Base-by-base conservation (phyloP, 2,888 invertebrate genomes). In the Morpho achilles region DNA sequence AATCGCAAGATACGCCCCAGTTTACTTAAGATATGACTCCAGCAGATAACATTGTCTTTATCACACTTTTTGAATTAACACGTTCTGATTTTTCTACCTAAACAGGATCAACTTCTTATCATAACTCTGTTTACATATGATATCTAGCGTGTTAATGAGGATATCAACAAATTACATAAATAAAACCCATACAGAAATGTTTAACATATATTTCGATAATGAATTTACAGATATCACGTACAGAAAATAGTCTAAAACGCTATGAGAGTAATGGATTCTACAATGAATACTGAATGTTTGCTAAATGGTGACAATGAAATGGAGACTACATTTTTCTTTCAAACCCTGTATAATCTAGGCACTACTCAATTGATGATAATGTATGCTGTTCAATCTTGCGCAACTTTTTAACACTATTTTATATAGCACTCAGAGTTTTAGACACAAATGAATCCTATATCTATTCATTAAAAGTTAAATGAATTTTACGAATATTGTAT, bases 121-220 rank as follows among this genome's bases (percentile, higher is more conserved):
- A 42, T 47, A 56, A 42, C 49, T 43, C 51, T 48, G 39, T 56
- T 52, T 40, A 51, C 52, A 50, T 47, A 53, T 59, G 51, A 60
- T 52, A 56, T 58, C 58, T 53, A 53, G 9, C 45, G 53, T 53
- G 45, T 58, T 56, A 57, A 64, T 65, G 66, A 68, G 67, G 67
- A 65, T 66, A 67, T 56, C 50, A 54, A 63, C 63, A 66, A 51
- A 66, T 61, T 68, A 80, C 73, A 81, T 79, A 87, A 89, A 89
- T 87, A 86, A 90, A 90, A 89, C 84, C 77, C 82, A 80, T 73
- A 82, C 70, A 76, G 76, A 87, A 88, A 84, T 82, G 77, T 80
- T 80, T 87, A 88, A 87, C 87, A 87, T 90, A 87, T 90, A 89
- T 90, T 88, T 80, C 78, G 80, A 82, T 75, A 80, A 84, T 85